These are phyloP conservation scores for Tylochromis polylepis DNA, from an alignment of 2,113 vertebrate species.

Conservation along the genomic window DNA sequence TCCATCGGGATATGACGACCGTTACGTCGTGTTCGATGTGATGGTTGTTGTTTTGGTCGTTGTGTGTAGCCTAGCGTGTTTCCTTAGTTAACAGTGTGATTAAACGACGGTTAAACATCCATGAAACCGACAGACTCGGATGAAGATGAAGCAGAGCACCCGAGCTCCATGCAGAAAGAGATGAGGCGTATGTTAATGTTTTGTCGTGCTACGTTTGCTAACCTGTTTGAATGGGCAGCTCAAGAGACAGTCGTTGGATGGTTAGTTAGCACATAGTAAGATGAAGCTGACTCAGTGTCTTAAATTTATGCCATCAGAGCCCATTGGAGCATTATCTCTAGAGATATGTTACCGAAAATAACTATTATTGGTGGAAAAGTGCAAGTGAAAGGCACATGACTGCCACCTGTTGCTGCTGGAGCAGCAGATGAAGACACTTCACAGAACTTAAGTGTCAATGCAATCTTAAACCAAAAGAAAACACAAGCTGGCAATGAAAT, in stretches of 20 bases:
- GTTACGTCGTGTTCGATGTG: background rate
- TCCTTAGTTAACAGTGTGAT: background rate
- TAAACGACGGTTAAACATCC: background rate
- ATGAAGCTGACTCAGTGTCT: background rate
- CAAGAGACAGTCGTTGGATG: background rate
- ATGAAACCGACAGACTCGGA: constrained; percentile 69
- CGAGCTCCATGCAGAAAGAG: constrained; percentile 49
- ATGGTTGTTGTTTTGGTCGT: background rate
- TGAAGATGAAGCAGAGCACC: constrained; percentile 59
- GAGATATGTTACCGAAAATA: background rate
- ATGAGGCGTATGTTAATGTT: constrained; percentile 56
- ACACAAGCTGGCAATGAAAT: accelerated
- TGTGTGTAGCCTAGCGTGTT: background rate
- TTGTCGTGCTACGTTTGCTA: background rate
- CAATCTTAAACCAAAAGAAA: background rate
- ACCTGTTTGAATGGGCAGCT: background rate
- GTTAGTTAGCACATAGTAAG: background rate
- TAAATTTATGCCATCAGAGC: background rate
- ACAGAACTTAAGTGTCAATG: background rate
- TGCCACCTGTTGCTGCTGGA: constrained; percentile 23
- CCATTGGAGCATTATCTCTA: background rate
- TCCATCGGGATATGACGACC: background rate
- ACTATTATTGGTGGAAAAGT: background rate
- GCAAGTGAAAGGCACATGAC: background rate
- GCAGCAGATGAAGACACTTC: background rate